Conservation (phyloP, 2,888 invertebrate genomes). For the Pocota personata region DNA sequence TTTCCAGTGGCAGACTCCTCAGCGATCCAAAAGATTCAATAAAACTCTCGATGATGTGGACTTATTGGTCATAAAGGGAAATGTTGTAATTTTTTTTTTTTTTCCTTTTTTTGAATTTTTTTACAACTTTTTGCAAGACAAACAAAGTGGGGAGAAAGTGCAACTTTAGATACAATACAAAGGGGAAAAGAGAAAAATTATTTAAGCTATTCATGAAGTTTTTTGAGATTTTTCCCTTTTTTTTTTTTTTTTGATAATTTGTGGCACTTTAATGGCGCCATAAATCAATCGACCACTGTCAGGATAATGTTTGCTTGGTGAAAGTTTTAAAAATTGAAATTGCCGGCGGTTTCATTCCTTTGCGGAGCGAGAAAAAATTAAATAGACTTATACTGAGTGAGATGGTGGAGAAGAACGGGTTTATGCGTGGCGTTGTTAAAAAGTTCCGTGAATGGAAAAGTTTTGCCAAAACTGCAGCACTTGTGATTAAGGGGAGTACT, state of each 20-base stretch:
- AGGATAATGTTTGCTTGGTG: slow-evolving; percentile 45
- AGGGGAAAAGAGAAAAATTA: slow-evolving; percentile 2
- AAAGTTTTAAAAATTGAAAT: slow-evolving; percentile 52
- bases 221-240: neutral
- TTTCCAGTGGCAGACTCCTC: slow-evolving; percentile 8
- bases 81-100: slow-evolving; percentile 12
- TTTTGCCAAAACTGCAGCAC: slow-evolving; percentile 5
- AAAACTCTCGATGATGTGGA: slow-evolving; percentile 57
- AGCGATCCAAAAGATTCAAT: slow-evolving; percentile 40
- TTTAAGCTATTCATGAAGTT: slow-evolving; percentile 17
- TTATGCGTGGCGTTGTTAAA: neutral
- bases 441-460: slow-evolving; percentile 14
- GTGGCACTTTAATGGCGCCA: slow-evolving; percentile 60
- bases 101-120: neutral
- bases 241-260: slow-evolving; percentile 40
- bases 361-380: slow-evolving; percentile 3
- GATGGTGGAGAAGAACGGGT: neutral
- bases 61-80: slow-evolving; percentile 55
- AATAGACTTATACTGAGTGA: neutral
- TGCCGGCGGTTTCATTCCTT: neutral
- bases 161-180: slow-evolving; percentile 26
- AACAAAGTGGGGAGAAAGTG: slow-evolving; percentile 10
- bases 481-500: slow-evolving; percentile 10
- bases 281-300: slow-evolving; percentile 58
- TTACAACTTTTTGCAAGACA: slow-evolving; percentile 18